Evolutionary conservation across 2,113 vertebrate species (phyloP).

Genomic region (Tonatia bakeri): DNA sequence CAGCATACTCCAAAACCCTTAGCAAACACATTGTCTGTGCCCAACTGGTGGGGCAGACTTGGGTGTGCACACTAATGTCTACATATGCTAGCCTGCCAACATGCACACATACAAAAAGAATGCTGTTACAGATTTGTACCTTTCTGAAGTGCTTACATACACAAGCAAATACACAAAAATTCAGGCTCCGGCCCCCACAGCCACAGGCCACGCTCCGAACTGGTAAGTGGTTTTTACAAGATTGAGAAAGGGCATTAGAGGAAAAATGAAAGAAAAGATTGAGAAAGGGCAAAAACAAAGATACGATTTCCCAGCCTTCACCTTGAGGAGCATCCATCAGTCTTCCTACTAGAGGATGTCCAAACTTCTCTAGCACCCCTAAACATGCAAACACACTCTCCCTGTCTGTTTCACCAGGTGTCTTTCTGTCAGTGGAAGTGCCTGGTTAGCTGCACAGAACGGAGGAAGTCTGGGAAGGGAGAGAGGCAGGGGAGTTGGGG

Average conservation of each 20-base stretch:
- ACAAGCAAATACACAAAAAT: neutral
- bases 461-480: neutral
- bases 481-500: neutral
- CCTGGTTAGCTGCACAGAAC: neutral
- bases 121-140: neutral
- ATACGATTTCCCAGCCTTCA: neutral
- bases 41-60: neutral
- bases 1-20: neutral
- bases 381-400: neutral
- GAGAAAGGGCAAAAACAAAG: neutral
- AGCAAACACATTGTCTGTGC: neutral
- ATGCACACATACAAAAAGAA: neutral
- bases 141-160: neutral
- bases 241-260: neutral
- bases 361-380: neutral
- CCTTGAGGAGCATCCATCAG: neutral
- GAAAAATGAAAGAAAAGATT: neutral
- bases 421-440: neutral
- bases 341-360: neutral
- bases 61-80: neutral
- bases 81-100: neutral
- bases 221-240: neutral
- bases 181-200: neutral
- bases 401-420: neutral
- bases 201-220: neutral